phyloP scores from a whole-genome alignment of 2,797 vertebrate species.

The Buphagus erythrorhynchus region DNA sequence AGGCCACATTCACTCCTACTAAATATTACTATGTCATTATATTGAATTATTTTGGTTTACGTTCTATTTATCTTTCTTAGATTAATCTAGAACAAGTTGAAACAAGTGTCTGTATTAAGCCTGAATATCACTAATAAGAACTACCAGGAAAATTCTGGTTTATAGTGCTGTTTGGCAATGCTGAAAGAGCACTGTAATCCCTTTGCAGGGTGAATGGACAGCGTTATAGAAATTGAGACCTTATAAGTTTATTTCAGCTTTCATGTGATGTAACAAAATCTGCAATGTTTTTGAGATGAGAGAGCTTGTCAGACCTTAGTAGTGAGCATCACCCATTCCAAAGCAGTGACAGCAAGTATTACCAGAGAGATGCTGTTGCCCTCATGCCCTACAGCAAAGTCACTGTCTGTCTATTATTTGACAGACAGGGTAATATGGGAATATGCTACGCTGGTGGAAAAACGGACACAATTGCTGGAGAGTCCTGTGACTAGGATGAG shows the following conservation, averaged over 20 bases:
- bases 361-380: conserved; percentile 55
- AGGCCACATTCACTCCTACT: background rate
- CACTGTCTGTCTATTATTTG: conserved; percentile 56
- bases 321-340: conserved; percentile 54
- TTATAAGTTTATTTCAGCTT: conserved; percentile 13
- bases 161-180: background rate
- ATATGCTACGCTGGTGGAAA: background rate
- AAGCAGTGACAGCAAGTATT: conserved; percentile 63
- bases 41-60: background rate
- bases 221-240: background rate
- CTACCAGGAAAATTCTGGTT: background rate
- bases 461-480: conserved; percentile 30
- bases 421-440: conserved; percentile 68
- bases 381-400: conserved; percentile 54
- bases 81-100: background rate
- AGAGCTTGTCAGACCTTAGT: conserved; percentile 63
- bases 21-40: background rate
- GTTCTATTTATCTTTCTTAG: background rate
- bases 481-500: background rate
- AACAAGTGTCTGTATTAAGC: background rate
- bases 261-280: conserved; percentile 22
- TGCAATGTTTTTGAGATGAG: conserved; percentile 44
- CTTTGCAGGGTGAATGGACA: background rate
- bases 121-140: background rate
- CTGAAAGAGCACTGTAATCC: background rate